Conservation (phyloP, 2,888 invertebrate genomes). For the Heliconius hortense region DNA sequence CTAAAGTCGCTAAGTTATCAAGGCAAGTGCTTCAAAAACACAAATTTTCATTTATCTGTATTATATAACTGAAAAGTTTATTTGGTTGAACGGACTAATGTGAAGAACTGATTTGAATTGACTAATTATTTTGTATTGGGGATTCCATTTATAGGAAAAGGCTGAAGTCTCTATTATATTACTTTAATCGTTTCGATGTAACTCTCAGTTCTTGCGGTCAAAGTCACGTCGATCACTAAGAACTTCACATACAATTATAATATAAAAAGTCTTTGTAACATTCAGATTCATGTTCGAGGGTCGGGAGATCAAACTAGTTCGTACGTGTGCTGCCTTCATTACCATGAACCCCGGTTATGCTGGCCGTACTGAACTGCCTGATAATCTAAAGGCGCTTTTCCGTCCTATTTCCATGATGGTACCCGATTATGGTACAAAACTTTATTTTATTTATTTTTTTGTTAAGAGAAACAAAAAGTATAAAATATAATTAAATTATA, state of each 20-base stretch:
- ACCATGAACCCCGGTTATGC: constrained; percentile 97
- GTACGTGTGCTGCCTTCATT: constrained; percentile 92
- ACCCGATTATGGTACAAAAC: constrained; percentile 89
- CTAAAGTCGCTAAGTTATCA: constrained; percentile 85
- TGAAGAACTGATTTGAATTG: not conserved
- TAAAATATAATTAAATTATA: no score
- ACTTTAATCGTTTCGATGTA: not conserved
- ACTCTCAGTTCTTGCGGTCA: not conserved
- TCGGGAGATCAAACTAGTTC: constrained; percentile 90
- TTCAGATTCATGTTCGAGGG: constrained; percentile 93
- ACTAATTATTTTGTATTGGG: no score
- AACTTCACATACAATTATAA: not conserved
- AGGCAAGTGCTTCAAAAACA: constrained; percentile 50
- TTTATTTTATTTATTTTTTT: not conserved
- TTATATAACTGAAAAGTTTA: not conserved
- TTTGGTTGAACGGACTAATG: not conserved
- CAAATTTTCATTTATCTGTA: not conserved
- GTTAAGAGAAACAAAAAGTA: no score
- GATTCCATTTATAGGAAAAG: no score
- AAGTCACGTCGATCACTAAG: no score
- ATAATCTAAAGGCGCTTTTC: constrained; percentile 93
- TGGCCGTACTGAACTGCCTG: constrained; percentile 93
- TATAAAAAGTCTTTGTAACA: constrained; percentile 20
- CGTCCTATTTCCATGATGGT: constrained; percentile 96
- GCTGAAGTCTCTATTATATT: no score